These are phyloP conservation scores for Eptesicus fuscus DNA, from an alignment of 2,113 vertebrate genomes.

Conservation along the genomic window DNA sequence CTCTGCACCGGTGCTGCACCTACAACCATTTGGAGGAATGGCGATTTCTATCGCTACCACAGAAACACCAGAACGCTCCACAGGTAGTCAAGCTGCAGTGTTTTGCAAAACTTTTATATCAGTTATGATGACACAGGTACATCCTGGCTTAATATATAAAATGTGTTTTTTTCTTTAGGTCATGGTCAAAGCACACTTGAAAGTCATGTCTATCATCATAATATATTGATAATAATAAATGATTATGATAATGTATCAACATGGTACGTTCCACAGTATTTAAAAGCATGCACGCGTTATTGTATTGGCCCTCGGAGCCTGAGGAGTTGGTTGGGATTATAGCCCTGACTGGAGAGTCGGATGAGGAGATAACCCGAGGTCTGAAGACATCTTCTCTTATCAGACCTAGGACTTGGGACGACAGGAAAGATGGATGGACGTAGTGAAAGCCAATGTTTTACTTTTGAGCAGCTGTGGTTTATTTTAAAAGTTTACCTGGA, in stretches of 20 bases:
- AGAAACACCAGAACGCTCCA: neutral
- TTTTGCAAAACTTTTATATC: neutral
- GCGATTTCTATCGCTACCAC: neutral
- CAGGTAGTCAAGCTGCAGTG: neutral
- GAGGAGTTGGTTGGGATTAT: neutral
- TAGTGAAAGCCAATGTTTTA: neutral
- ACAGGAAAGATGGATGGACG: neutral
- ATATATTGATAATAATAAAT: neutral
- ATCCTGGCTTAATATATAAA: neutral
- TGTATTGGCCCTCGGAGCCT: neutral
- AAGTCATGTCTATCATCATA: neutral
- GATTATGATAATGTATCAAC: neutral
- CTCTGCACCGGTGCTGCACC: rapidly evolving
- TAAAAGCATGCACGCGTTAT: neutral
- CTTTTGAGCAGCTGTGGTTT: neutral
- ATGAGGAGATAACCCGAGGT: neutral
- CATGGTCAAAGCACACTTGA: neutral
- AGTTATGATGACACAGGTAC: neutral
- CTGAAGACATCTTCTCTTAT: neutral
- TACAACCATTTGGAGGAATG: neutral
- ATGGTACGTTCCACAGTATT: neutral
- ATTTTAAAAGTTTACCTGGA: neutral
- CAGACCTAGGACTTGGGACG: neutral
- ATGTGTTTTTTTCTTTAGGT: neutral
- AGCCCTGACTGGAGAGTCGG: neutral